Evolutionary conservation across 2,113 vertebrate genomes (phyloP), one percentile per base, ranked within the genome.

Genomic region (Planiliza haematocheilus): DNA sequence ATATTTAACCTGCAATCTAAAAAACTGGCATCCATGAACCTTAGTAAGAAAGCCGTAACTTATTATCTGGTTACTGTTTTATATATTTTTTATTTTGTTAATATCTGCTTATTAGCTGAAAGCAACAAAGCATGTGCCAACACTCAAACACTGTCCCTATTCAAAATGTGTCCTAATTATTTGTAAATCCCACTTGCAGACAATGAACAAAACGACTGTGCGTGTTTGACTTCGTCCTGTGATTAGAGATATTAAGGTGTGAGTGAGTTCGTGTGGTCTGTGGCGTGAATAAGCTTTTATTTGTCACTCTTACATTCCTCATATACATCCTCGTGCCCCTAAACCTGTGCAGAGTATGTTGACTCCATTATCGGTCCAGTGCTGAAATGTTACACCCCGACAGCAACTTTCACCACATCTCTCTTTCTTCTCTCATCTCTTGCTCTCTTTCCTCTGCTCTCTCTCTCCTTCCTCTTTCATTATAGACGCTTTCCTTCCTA

Each of bases 301-400:
- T 58, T 82, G 86, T 79, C 56, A 53, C 49, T 59, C 18, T 78
- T 41, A 85, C 86, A 94, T 94, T 94, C 91, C 93, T 92, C 91
- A 90, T 88, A 83, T 90, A 92, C 91, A 92, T 85, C 69, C 1
- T 59, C 70, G 16, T 30, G 17, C 53, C 84, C 59, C 88, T 89
- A 89, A 91, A 91, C 77, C 85, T 46, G 8, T 90, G 82, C 85
- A 48, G 74, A 89, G 73, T 86, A 83, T 79, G 74, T 87, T 90
- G 79, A 60, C 84, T 87, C 88, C 84, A 85, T 91, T 87, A 86
- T 84, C 79, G 74, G 78, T 37, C 1, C 57, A 0, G 9, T 87
- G 92, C 45, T 90, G 89, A 87, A 93, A 92, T 94, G 90, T 93
- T 81, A 77, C 83, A 83, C 87, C 68, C 68, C 17, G 20, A 71